Percentiles rank a stretch among this genome's conserved stretches.
Conservation (phyloP, 2,113 vertebrate species). For the Charadrius vociferus region DNA sequence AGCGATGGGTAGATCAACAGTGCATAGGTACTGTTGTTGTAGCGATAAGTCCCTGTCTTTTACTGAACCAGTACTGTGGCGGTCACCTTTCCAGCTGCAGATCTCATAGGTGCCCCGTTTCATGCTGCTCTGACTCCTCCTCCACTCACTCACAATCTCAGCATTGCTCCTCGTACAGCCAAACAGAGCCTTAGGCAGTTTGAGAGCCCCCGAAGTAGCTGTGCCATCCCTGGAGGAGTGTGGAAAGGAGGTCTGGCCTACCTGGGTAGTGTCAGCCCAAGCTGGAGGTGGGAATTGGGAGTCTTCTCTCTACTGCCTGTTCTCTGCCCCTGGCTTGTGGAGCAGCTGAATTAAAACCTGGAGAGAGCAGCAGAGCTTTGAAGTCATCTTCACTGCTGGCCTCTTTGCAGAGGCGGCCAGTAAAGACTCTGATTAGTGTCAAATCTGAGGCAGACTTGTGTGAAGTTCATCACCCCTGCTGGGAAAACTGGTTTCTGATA, state of each 20-base stretch:
- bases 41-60: background rate
- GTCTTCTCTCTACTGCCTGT: too few species aligned
- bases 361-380: background rate
- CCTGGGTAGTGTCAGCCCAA: background rate
- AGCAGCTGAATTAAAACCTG: background rate
- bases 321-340: background rate
- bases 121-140: background rate
- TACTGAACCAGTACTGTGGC: background rate
- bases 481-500: background rate
- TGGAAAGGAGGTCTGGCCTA: background rate
- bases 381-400: background rate
- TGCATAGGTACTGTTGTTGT: background rate
- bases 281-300: background rate
- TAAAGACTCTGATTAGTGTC: background rate
- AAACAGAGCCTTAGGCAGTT: background rate
- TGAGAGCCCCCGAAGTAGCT: background rate
- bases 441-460: background rate
- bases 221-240: background rate
- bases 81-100: background rate
- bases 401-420: background rate
- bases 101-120: background rate
- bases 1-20: background rate
- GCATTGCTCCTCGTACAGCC: background rate
- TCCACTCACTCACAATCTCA: background rate
- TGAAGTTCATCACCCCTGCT: too few species aligned